Evolutionary conservation across 2,113 vertebrate genomes (phyloP), one percentile per base, ranked within the genome.

Genomic region (Hiodon tergisus): DNA sequence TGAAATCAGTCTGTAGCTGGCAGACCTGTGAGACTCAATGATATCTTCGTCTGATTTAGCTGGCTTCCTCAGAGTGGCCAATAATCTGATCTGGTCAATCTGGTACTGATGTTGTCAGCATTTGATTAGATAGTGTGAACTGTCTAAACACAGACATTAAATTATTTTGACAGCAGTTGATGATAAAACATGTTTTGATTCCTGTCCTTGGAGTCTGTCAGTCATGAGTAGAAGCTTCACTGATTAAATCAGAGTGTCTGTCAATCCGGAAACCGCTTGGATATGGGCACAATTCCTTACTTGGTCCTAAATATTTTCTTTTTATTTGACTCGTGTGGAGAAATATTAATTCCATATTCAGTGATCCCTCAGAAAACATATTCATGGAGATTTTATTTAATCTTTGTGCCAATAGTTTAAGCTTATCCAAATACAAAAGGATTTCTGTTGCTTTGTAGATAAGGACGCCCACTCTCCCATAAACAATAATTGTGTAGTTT

Each of bases 361-460:
- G 69, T 13, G 69, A 71, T 71, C 53, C 7, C 17, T 55, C 73
- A 51, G 63, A 75, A 75, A 75, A 68, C 65, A 75, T 31, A 7
- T 60, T 67, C 67, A 67, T 11, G 3, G 13, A 50, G 4, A 76
- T 72, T 17, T 69, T 62, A 47, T 71, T 77, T 79, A 57, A 7
- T 80, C 81, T 76, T 71, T 73, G 78, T 79, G 81, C 83, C 85
- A 71, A 76, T 83, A 70, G 62, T 84, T 84, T 85, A 88, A 82
- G 81, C 57, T 84, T 84, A 82, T 83, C 77, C 60, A 91, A 92
- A 95, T 92, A 95, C 94, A 94, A 94, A 96, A 92, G 93, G 89
- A 93, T 90, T 88, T 94, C 95, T 98, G 95, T 89, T 93, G 93
- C 96, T 98, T 98, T 98, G 95, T 98, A 98, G 96, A 98, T 97